These are phyloP conservation scores for Alectura lathami DNA, from an alignment of 2,113 vertebrate species.

Conservation along the genomic window DNA sequence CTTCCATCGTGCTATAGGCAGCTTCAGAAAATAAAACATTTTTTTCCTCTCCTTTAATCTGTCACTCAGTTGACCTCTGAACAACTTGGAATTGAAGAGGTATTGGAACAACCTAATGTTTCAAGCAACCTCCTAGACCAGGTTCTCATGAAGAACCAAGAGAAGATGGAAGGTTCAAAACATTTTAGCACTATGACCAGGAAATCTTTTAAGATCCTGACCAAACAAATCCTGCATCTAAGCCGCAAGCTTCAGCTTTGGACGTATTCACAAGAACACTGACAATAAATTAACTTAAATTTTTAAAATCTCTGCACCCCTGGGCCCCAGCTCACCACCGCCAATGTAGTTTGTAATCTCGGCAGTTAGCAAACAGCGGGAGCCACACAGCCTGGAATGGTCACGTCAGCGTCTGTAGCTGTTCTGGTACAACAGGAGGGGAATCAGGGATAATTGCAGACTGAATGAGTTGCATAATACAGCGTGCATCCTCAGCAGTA, in stretches of 20 bases:
- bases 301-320: background rate
- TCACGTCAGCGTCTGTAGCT: slow-evolving; percentile 39
- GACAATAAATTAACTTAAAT: slow-evolving; percentile 36
- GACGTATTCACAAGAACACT: background rate
- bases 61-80: background rate
- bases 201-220: background rate
- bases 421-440: slow-evolving; percentile 42
- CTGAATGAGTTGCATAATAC: slow-evolving; percentile 70
- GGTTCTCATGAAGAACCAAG: background rate
- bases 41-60: background rate
- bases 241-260: background rate
- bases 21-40: background rate
- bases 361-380: background rate
- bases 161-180: slow-evolving; percentile 1
- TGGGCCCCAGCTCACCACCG: background rate
- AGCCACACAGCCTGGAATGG: background rate
- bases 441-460: slow-evolving; percentile 72
- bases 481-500: slow-evolving; percentile 51
- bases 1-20: background rate
- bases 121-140: background rate
- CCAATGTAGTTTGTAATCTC: background rate
- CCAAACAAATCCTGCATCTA: background rate
- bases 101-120: background rate
- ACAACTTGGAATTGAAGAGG: background rate
- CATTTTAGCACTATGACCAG: background rate